Evolutionary conservation across 2,797 vertebrate species (phyloP).

Genomic region (Galaxias olidus): DNA sequence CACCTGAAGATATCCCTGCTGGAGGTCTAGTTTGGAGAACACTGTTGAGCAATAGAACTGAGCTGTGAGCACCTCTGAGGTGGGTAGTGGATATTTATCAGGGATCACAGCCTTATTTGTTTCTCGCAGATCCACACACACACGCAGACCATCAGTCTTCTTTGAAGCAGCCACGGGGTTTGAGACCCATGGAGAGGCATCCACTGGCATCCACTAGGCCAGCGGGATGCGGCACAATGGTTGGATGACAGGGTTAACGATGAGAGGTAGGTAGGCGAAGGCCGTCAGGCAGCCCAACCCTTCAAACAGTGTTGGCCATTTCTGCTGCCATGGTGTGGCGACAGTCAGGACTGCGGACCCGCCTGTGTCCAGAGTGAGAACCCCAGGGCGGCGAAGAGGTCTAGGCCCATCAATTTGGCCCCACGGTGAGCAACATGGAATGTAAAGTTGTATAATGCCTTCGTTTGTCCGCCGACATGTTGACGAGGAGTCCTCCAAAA

Average conservation of each 20-base stretch:
- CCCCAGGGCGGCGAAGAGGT: no score
- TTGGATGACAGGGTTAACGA: no score
- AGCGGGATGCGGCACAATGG: no score
- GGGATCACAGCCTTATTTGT: background rate
- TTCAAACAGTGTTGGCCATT: no score
- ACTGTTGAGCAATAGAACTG: background rate
- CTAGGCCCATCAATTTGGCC: background rate
- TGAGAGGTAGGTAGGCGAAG: no score
- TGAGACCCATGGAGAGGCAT: background rate
- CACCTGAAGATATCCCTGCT: background rate
- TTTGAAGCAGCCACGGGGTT: background rate
- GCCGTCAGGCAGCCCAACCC: no score
- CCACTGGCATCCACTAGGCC: background rate
- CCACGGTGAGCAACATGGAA: background rate
- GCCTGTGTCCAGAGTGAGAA: no score
- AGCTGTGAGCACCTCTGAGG: background rate
- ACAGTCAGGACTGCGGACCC: no score
- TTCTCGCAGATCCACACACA: background rate
- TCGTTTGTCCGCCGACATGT: no score
- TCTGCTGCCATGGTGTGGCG: no score
- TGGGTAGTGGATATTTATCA: background rate
- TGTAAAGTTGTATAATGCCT: background rate
- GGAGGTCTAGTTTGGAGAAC: no score
- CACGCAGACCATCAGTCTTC: background rate
- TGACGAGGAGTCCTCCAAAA: no score